These are phyloP conservation scores for Clanis bilineata DNA, from an alignment of 2,888 invertebrate genomes.

Conservation along the genomic window DNA sequence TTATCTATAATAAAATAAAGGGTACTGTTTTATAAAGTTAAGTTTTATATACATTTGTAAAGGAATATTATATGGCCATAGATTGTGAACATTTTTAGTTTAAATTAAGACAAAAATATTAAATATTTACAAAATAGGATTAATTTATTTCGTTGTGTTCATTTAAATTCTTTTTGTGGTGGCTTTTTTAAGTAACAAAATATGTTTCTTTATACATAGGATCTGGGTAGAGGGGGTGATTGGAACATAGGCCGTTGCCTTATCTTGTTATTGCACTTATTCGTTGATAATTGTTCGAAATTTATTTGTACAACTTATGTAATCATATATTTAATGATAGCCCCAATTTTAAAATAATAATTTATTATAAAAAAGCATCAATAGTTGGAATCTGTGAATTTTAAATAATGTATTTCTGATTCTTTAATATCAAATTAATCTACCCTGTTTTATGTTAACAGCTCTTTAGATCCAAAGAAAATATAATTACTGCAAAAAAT, in stretches of 20 bases:
- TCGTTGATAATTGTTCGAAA: neutral
- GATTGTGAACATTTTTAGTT: constrained; percentile 31
- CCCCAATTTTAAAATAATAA: no score
- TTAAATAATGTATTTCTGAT: no score
- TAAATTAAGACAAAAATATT: constrained; percentile 25
- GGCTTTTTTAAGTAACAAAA: neutral
- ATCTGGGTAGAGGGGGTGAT: constrained; percentile 2
- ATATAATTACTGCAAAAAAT: neutral
- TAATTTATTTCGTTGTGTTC: constrained; percentile 11
- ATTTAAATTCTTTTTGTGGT: neutral
- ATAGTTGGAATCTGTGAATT: no score
- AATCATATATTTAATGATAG: no score
- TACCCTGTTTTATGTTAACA: neutral
- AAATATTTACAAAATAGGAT: no score
- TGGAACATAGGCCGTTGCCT: no score
- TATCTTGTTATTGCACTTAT: neutral
- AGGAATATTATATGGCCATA: constrained; percentile 38
- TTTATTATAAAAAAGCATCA: no score
- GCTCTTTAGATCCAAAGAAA: neutral
- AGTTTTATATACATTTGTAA: neutral
- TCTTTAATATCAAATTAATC: no score
- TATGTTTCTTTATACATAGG: neutral
- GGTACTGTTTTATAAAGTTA: neutral
- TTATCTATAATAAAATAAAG: neutral
- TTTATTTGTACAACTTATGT: neutral